phyloP scores from a whole-genome alignment of 2,888 invertebrate genomes.

The Graphium colonna region DNA sequence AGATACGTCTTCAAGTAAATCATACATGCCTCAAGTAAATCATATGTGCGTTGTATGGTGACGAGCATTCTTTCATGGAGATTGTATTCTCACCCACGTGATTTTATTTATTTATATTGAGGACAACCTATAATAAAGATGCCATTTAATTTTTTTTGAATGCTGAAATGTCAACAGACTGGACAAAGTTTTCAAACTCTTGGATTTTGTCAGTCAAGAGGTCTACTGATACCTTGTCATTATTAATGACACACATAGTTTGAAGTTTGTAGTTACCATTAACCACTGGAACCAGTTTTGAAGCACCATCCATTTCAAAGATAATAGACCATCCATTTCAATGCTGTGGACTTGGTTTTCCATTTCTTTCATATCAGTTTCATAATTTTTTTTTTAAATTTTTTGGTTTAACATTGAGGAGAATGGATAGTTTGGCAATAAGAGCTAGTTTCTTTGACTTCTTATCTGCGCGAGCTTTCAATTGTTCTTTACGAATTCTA shows the following conservation, averaged over 20 bases:
- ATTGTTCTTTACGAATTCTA: slow-evolving; percentile 90
- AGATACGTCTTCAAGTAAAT: no score
- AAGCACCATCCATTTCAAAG: no score
- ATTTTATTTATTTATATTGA: slow-evolving; percentile 64
- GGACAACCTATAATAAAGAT: slow-evolving; percentile 48
- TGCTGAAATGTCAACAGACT: slow-evolving; percentile 98
- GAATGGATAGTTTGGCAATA: slow-evolving; percentile 96
- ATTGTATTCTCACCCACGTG: no score
- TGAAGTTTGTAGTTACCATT: slow-evolving; percentile 97
- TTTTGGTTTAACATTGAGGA: slow-evolving; percentile 98
- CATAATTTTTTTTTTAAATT: no score
- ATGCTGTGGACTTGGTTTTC: slow-evolving; percentile 91
- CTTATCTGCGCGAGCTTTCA: slow-evolving; percentile 95
- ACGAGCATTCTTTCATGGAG: no score
- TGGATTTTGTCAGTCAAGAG: slow-evolving; percentile 92
- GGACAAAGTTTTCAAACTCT: slow-evolving; percentile 94
- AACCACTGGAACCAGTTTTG: slow-evolving; percentile 95
- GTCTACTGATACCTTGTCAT: slow-evolving; percentile 97
- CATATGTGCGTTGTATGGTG: no score
- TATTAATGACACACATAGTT: slow-evolving; percentile 97
- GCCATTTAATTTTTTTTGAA: slow-evolving; percentile 95
- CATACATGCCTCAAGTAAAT: no score
- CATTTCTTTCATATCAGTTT: slow-evolving; percentile 90
- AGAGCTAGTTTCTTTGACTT: slow-evolving; percentile 96
- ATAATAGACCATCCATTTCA: slow-evolving; percentile 94